Evolutionary conservation across 1,140 invertebrate species (phyloP).

Genomic region (Cyclargus thomasi): DNA sequence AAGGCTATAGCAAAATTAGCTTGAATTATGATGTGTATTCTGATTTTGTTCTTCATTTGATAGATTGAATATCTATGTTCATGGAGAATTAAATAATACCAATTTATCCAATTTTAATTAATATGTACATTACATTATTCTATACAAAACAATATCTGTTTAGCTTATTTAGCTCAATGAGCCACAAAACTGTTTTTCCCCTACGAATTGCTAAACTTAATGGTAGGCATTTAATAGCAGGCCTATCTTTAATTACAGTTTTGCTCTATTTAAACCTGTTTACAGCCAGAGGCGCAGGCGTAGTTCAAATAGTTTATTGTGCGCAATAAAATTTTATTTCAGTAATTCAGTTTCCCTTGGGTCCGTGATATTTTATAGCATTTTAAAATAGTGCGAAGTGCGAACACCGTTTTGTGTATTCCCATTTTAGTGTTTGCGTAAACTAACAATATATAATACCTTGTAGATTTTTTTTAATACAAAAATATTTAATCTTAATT

Average conservation of each 20-base stretch:
- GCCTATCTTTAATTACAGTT: background rate
- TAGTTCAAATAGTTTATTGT: constrained; percentile 3
- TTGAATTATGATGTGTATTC: too few relatives aligned
- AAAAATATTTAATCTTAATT: too few relatives aligned
- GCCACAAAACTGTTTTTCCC: background rate
- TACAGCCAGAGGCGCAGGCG: background rate
- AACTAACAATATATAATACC: background rate
- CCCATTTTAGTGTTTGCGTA: background rate
- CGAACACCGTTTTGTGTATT: background rate
- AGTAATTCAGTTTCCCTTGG: constrained; percentile 1
- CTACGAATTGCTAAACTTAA: constrained; percentile 1
- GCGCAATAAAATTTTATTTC: background rate
- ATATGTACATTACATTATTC: too few relatives aligned
- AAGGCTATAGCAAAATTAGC: too few relatives aligned
- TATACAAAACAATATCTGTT: too few relatives aligned
- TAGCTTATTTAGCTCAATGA: background rate
- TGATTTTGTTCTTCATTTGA: too few relatives aligned
- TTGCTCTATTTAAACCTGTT: constrained; percentile 1
- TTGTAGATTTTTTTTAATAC: too few relatives aligned
- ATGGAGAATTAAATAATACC: too few relatives aligned
- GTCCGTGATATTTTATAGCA: background rate
- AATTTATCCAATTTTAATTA: too few relatives aligned
- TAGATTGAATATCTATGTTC: too few relatives aligned
- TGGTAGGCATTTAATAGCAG: background rate
- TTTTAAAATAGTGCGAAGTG: background rate